phyloP scores from a whole-genome alignment of 2,888 invertebrate species.

The Lymantria dispar region DNA sequence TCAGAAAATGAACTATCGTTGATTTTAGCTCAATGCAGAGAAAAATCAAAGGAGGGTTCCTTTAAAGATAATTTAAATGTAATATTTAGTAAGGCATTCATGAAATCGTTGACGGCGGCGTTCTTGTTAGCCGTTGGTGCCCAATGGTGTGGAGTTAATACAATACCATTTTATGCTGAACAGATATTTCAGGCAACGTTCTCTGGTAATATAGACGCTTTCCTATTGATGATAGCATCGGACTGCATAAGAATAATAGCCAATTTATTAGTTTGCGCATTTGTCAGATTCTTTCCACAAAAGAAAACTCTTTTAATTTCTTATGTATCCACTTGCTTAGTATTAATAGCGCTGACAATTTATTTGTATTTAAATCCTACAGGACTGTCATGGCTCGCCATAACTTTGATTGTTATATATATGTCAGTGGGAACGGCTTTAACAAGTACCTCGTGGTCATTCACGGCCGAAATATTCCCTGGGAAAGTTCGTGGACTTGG shows the following conservation, averaged over 20 bases:
- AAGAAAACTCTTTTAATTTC: conserved; percentile 38
- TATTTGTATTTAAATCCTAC: conserved; percentile 36
- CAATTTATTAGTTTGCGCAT: conserved; percentile 30
- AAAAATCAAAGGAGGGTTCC: conserved; percentile 6
- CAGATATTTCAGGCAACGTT: conserved; percentile 48
- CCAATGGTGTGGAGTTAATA: conserved; percentile 52
- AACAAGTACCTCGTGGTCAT: conserved; percentile 48
- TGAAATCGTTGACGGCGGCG: conserved; percentile 32
- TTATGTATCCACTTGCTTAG: conserved; percentile 30
- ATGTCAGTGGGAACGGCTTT: conserved; percentile 38
- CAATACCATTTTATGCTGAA: conserved; percentile 49
- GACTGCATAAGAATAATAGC: conserved; percentile 42
- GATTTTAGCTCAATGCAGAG: conserved; percentile 37
- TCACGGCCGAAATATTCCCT: conserved; percentile 53
- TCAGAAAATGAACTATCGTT: conserved; percentile 43
- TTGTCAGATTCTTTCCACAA: conserved; percentile 41
- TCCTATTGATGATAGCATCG: conserved; percentile 43
- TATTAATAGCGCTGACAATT: conserved; percentile 34
- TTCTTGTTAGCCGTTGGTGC: conserved; percentile 36
- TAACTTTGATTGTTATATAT: conserved; percentile 41
- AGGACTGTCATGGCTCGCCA: conserved; percentile 38
- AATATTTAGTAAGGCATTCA: conserved; percentile 42
- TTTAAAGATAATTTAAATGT: not conserved
- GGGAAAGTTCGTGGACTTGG: conserved; percentile 50
- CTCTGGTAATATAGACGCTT: conserved; percentile 40